Percentiles rank a stretch among this genome's conserved stretches.
phyloP scores from a whole-genome alignment of 1,140 invertebrate genomes.

The Papilio helenus region DNA sequence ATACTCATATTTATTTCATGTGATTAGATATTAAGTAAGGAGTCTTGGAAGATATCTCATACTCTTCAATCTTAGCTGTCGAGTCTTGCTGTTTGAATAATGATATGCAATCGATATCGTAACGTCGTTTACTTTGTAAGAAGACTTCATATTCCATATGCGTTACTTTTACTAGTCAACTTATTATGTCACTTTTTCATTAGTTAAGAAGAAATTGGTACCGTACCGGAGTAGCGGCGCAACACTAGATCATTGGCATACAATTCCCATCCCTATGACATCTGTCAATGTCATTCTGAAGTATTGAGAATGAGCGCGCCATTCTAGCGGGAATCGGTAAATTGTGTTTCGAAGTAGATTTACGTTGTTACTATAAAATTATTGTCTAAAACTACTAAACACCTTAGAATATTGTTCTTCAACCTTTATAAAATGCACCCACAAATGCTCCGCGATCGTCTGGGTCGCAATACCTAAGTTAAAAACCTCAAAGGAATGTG shows the following conservation, averaged over 20 bases:
- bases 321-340: too few relatives aligned
- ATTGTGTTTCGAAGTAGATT: too few relatives aligned
- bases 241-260: too few relatives aligned
- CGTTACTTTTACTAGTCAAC: not conserved
- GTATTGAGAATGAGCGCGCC: too few relatives aligned
- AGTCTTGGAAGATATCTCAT: not conserved
- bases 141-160: not conserved
- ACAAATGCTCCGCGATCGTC: not conserved
- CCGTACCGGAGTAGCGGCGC: too few relatives aligned
- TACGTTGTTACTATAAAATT: too few relatives aligned
- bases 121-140: not conserved
- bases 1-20: not conserved
- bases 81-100: not conserved
- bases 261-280: too few relatives aligned
- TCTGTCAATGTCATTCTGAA: too few relatives aligned
- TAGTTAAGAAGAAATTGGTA: too few relatives aligned
- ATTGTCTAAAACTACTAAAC: too few relatives aligned
- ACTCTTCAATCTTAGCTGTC: not conserved
- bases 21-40: not conserved
- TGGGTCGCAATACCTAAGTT: not conserved
- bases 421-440: not conserved
- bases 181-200: not conserved
- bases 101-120: not conserved
- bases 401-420: not conserved
- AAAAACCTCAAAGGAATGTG: not conserved